phyloP scores from a whole-genome alignment of 2,888 invertebrate species.

The Pristionchus arcanus region DNA sequence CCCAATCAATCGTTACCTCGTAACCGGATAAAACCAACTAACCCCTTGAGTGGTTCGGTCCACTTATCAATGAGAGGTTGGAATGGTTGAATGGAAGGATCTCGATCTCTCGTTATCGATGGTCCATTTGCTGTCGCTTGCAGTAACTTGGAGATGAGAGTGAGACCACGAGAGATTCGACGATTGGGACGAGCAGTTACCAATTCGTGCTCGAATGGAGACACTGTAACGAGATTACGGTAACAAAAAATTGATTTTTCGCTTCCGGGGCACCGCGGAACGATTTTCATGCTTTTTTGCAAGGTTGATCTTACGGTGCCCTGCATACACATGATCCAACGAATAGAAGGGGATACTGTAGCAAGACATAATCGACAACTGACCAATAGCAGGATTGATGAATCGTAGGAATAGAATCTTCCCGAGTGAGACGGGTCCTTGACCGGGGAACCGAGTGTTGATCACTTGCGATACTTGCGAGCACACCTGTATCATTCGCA shows the following conservation, averaged over 20 bases:
- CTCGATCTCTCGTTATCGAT: constrained; percentile 95
- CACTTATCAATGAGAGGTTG: constrained; percentile 89
- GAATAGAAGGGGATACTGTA: not conserved
- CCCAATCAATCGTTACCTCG: not conserved
- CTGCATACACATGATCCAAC: too few relatives aligned
- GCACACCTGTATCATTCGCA: not conserved
- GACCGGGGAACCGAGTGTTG: constrained; percentile 86
- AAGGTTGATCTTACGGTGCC: too few relatives aligned
- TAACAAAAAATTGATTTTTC: not conserved
- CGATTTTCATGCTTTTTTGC: too few relatives aligned
- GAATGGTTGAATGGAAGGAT: constrained; percentile 92
- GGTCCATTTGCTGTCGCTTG: constrained; percentile 96
- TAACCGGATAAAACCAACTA: not conserved
- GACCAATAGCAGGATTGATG: constrained; percentile 95
- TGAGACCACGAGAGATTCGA: constrained; percentile 93
- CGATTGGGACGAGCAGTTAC: constrained; percentile 90
- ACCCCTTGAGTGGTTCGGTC: constrained; percentile 52
- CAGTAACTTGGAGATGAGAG: constrained; percentile 97
- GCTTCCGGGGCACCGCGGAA: not conserved
- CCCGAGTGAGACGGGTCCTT: constrained; percentile 95
- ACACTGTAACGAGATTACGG: constrained; percentile 84
- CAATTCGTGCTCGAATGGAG: constrained; percentile 96
- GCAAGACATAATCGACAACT: not conserved
- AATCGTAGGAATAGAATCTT: constrained; percentile 97
- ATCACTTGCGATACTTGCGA: constrained; percentile 86